A percentile compares a stretch with the other conserved stretches of the same genome.
These are phyloP conservation scores for Meghimatium bilineatum DNA, from an alignment of 2,888 invertebrate genomes.

Conservation along the genomic window DNA sequence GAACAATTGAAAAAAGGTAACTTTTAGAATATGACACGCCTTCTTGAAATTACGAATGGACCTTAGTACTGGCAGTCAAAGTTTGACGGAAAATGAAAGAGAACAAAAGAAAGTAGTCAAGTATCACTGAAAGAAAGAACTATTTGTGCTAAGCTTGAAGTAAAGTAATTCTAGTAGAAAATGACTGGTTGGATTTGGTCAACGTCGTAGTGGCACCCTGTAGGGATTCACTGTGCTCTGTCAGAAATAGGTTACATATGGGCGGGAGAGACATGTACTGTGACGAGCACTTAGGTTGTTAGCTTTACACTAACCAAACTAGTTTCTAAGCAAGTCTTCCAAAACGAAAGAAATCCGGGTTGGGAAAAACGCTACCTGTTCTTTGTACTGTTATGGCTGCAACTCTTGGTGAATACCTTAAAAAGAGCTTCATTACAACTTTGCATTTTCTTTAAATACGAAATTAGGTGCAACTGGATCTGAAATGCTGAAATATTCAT, in stretches of 20 bases:
- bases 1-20: not conserved
- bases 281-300: not conserved
- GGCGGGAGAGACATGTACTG: not conserved
- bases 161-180: not conserved
- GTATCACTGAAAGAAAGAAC: not conserved
- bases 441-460: not conserved
- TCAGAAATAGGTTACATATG: not conserved
- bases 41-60: not conserved
- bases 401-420: not conserved
- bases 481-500: no score
- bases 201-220: not conserved
- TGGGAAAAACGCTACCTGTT: not conserved
- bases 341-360: not conserved
- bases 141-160: not conserved
- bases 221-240: not conserved
- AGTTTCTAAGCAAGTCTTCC: not conserved
- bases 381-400: not conserved
- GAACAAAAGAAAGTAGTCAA: not conserved
- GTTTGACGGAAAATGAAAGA: not conserved
- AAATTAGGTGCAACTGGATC: not conserved
- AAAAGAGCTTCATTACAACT: not conserved
- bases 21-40: conserved; percentile 16
- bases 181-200: not conserved
- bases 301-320: not conserved
- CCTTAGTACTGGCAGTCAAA: not conserved